Evolutionary conservation across 2,888 invertebrate genomes (phyloP).

Genomic region (Dexiosoma caninum): DNA sequence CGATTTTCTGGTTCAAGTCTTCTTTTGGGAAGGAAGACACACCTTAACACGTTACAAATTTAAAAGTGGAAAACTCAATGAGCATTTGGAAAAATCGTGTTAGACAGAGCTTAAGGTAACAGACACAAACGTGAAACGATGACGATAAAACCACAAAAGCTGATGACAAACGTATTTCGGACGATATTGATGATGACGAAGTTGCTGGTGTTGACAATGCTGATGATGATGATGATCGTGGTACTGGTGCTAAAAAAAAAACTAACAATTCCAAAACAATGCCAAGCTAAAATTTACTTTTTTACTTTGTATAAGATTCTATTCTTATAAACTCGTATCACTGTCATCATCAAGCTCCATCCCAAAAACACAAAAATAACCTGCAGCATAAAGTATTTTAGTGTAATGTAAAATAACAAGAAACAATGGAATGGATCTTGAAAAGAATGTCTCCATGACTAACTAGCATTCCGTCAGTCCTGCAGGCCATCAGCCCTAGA

Average conservation of each 20-base stretch:
- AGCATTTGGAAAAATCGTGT: slow-evolving; percentile 42
- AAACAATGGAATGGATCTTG: slow-evolving; percentile 16
- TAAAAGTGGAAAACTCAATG: slow-evolving; percentile 23
- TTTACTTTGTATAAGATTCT: background rate
- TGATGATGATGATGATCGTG: slow-evolving; percentile 1
- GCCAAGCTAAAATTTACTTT: background rate
- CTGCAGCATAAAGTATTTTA: background rate
- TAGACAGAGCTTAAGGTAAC: slow-evolving; percentile 3
- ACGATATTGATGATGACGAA: background rate
- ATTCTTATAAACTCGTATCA: background rate
- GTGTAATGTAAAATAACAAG: background rate
- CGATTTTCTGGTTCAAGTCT: background rate
- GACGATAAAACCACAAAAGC: slow-evolving; percentile 14
- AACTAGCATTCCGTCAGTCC: slow-evolving; percentile 23
- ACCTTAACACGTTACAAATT: slow-evolving; percentile 54
- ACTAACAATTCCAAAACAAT: slow-evolving; percentile 25
- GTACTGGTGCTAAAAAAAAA: slow-evolving; percentile 13
- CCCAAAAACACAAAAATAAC: slow-evolving; percentile 7
- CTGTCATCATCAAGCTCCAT: background rate
- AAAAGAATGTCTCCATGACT: slow-evolving; percentile 15
- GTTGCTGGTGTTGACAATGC: background rate
- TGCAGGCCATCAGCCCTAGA: slow-evolving; percentile 6
- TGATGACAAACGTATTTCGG: background rate
- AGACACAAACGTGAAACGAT: background rate
- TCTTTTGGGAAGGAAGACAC: slow-evolving; percentile 38